Percentiles rank a stretch among this genome's conserved stretches.
Conservation (phyloP, 2,888 invertebrate species). For the Bimastos eiseni region DNA sequence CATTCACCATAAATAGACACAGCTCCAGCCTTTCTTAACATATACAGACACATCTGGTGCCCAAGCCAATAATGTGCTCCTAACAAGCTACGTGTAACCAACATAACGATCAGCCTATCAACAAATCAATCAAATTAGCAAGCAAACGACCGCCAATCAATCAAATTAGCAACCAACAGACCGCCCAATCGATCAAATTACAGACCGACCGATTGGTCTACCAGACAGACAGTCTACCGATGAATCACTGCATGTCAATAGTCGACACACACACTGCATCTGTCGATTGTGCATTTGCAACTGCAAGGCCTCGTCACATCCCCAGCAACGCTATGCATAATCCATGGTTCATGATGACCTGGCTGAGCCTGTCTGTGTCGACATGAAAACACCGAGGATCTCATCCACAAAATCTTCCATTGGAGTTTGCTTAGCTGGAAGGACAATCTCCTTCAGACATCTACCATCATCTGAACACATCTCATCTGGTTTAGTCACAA, state of each 20-base stretch:
- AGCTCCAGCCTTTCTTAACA: neutral
- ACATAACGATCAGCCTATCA: neutral
- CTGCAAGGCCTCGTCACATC: no score
- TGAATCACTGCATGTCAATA: neutral
- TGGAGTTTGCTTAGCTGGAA: neutral
- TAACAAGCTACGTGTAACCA: neutral
- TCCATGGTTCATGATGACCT: neutral
- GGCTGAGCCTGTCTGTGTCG: neutral
- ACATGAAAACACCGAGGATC: neutral
- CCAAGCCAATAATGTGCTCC: neutral
- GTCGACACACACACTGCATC: neutral
- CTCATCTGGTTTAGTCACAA: neutral
- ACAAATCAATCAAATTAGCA: neutral
- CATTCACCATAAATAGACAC: neutral
- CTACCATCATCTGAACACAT: no score
- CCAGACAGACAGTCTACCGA: neutral
- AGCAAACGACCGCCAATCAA: neutral
- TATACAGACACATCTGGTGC: neutral
- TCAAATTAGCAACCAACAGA: neutral
- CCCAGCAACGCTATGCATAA: neutral
- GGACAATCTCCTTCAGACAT: neutral
- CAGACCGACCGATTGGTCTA: neutral
- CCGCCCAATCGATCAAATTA: slow-evolving; percentile 18
- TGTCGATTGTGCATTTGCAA: neutral
- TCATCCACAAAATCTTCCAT: neutral